Evolutionary conservation across 1,140 invertebrate genomes (phyloP), one percentile per base, ranked within the genome.

Genomic region (Pseudomyrmex pallidus): DNA sequence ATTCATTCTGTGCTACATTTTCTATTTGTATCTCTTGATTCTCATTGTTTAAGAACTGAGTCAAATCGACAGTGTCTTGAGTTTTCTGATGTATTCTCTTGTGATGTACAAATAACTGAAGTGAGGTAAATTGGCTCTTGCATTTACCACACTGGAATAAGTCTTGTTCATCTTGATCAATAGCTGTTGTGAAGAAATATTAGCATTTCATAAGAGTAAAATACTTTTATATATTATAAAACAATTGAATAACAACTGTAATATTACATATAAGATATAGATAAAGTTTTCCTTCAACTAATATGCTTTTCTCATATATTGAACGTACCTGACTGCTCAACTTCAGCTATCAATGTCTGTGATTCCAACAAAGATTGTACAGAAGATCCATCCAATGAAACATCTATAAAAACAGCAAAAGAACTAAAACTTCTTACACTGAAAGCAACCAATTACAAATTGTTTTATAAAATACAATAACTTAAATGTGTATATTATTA

Each of bases 91-190:
- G 94, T 73, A 94, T 92, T 68, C 95, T 95, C 91, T 96, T 96
- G 88, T 96, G 96, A 15, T 92, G 86, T 48, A 96, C 89, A 91
- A 96, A 96, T 57, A 94, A 88, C 62, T 93, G 89, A 48, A 96
- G 91, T 0, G 95, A 95, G 2, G 94, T 95, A 87, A 96, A 96
- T 88, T 96, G 95, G 84, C 95, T 96, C 90, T 96, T 96, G 89
- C 96, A 96, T 91, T 96, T 96, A 4, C 96, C 96, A 94, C 96
- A 96, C 85, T 96, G 96, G 88, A 96, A 96, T 57, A 96, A 92
- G 91, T 96, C 96, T 66, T 96, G 95, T 64, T 96, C 96, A 88
- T 96, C 95, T 86, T 93, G 93, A 89, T 93, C 92, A n/a, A 93
- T 92, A 5, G 90, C 93, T 94, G 52, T 15, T 64, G 72, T 64